These are phyloP conservation scores for Egretta garzetta DNA, from an alignment of 2,113 vertebrate genomes.

Conservation along the genomic window DNA sequence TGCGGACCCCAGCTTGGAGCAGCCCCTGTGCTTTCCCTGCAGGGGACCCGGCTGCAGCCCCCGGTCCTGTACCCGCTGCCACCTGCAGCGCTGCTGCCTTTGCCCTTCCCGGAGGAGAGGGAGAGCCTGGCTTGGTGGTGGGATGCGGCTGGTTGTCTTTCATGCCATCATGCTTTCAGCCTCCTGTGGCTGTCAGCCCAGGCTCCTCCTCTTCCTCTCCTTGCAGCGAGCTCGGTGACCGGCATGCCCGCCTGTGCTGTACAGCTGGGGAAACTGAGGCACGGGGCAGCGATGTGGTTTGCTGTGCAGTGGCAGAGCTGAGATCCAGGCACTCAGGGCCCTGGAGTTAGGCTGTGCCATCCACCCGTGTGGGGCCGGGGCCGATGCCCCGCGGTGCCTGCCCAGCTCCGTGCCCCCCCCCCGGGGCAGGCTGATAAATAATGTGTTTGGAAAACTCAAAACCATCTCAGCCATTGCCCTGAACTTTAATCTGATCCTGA, in stretches of 20 bases:
- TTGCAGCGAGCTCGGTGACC: not conserved
- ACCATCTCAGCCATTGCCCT: not conserved
- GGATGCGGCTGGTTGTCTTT: not conserved
- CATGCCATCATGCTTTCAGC: rapidly evolving
- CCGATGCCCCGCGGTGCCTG: rapidly evolving
- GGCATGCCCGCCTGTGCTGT: rapidly evolving
- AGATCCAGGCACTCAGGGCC: rapidly evolving
- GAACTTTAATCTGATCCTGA: conserved; percentile 47
- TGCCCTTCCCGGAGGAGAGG: not conserved
- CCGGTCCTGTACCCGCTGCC: rapidly evolving
- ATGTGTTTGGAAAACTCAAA: not conserved
- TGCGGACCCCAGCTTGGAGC: rapidly evolving
- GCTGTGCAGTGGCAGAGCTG: not conserved
- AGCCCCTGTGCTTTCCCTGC: rapidly evolving
- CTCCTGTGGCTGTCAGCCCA: not conserved
- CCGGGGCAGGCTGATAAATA: not conserved
- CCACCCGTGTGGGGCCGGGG: rapidly evolving
- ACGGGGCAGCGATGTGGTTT: not conserved
- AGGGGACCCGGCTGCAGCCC: not conserved
- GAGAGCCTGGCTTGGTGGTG: not conserved
- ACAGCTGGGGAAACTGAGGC: not conserved
- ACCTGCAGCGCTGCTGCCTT: not conserved
- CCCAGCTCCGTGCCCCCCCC: rapidly evolving
- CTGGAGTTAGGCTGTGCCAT: not conserved
- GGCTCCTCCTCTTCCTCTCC: conserved; percentile 17